These are phyloP conservation scores for Aphelenchoides avenae DNA, from an alignment of 1,140 invertebrate species.

Conservation along the genomic window DNA sequence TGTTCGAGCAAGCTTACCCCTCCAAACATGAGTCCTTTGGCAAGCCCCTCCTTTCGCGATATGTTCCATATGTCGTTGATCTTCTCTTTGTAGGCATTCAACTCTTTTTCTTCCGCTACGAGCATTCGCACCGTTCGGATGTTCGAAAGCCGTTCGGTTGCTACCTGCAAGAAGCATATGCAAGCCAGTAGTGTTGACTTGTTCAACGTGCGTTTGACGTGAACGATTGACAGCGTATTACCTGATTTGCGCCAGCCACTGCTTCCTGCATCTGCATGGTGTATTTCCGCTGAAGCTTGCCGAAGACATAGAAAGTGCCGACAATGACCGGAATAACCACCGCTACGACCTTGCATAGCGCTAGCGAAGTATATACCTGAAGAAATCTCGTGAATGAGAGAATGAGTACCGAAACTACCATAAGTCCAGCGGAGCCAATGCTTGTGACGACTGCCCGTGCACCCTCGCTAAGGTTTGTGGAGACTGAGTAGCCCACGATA, in stretches of 20 bases:
- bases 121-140: slow-evolving; percentile 89
- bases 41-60: slow-evolving; percentile 79
- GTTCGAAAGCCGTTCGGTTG: slow-evolving; percentile 86
- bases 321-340: slow-evolving; percentile 82
- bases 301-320: slow-evolving; percentile 78
- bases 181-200: no score
- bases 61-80: slow-evolving; percentile 73
- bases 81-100: slow-evolving; percentile 68
- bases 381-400: background rate
- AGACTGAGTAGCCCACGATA: slow-evolving; percentile 82
- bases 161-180: slow-evolving; percentile 63
- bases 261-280: slow-evolving; percentile 76
- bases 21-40: slow-evolving; percentile 83
- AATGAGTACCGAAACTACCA: slow-evolving; percentile 67
- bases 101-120: slow-evolving; percentile 77
- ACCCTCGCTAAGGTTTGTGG: slow-evolving; percentile 88
- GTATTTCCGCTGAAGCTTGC: slow-evolving; percentile 77
- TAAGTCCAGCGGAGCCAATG: slow-evolving; percentile 79
- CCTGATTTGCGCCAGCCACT: slow-evolving; percentile 58
- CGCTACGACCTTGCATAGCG: slow-evolving; percentile 77
- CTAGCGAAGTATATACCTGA: slow-evolving; percentile 75
- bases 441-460: slow-evolving; percentile 78
- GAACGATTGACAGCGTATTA: slow-evolving; percentile 28
- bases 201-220: slow-evolving; percentile 1
- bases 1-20: slow-evolving; percentile 66